Base-by-base conservation (phyloP, 2,888 invertebrate species). In the Pherbina coryleti region DNA sequence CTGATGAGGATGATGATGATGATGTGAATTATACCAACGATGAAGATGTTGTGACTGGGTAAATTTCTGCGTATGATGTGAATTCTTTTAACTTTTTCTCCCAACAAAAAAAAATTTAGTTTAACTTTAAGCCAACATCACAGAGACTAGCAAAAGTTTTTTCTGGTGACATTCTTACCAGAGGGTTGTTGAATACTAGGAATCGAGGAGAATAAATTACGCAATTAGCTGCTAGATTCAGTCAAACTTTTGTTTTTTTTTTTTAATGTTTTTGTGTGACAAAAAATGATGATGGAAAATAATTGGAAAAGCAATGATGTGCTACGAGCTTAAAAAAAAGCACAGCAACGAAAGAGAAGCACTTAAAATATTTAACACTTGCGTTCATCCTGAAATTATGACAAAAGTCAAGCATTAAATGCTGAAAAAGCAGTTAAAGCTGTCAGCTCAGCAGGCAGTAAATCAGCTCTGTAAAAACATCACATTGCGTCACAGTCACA, bases 31-130 rank as follows among this genome's bases (percentile, higher is more conserved):
- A 60, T 28, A 28, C 28, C 28, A 28, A 60, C 14, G 3, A 60
- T 60, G 14, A 60, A 28, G 60, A 60, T 60, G 28, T 44, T 44
- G n/a, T n/a, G 44, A 44, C 11, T 44, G 44, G 14, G 44, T 44
- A 14, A 44, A 44, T 44, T 44, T 44, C 44, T 44, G 44, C 44
- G 44, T 11, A 11, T 11, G 44, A 44, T 60, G 60, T 28, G 14
- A 60, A 25, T 60, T 28, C 60, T 28, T 60, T 22, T 28, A 28
- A 60, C 60, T 60, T 60, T 60, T 60, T 25, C 60, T 60, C 60
- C 22, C 44, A 11, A 5, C 25, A 60, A 60, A 22, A 60, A 28
- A 8, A 60, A 28, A n/a, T n/a, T n/a, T n/a, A n/a, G n/a, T 28
- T 55, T 11, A 49, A 67, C 67, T 44, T 28, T 11, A 9, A 67